Evolutionary conservation across 2,797 vertebrate genomes (phyloP), one percentile per base, ranked within the genome.

Genomic region (Sitta carolinensis): DNA sequence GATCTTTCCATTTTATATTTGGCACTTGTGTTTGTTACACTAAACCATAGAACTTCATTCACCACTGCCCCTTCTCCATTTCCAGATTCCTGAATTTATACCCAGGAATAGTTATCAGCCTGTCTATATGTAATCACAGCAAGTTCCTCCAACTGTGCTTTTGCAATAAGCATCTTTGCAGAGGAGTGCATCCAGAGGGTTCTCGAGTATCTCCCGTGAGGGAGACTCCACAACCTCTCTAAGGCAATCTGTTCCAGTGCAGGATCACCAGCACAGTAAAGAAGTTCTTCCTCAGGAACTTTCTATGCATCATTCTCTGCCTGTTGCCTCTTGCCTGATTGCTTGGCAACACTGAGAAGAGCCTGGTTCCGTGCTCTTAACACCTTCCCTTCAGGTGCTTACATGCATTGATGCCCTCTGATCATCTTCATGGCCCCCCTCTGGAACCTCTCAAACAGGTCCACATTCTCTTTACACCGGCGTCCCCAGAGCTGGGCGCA

Each of bases 1-100:
- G 29, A 83, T 68, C 84, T 92, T 96, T 87, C 73, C 45, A 25
- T 42, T 90, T 17, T 18, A 2, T 73, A 38, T 72, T 84, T 92
- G 36, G 36, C 45, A 59, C 36, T 87, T 43, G 32, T 26, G 16
- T 91, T 97, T 95, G 52, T 75, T 87, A 40, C 76, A 72, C 51
- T 84, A 76, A 94, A 93, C 94, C 42, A 61, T 90, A 80, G 94
- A 67, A 62, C 61, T 78, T 85, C 66, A 69, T 93, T 96, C 85
- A 55, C 55, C 20, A 5, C 47, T 76, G 66, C 58, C 87, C 62
- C 20, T 43, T 75, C 94, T 89, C 96, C 62, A 90, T 89, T 94
- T 95, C 58, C 91, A 96, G 22, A 22, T 54, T 96, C 81, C 57
- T 74, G 70, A 86, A 84, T 97, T 96, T 94, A 77, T 86, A 73